These are phyloP conservation scores for Umimayanthus chanpuru DNA, from an alignment of 92 coral and sea anemone species.

Conservation along the genomic window DNA sequence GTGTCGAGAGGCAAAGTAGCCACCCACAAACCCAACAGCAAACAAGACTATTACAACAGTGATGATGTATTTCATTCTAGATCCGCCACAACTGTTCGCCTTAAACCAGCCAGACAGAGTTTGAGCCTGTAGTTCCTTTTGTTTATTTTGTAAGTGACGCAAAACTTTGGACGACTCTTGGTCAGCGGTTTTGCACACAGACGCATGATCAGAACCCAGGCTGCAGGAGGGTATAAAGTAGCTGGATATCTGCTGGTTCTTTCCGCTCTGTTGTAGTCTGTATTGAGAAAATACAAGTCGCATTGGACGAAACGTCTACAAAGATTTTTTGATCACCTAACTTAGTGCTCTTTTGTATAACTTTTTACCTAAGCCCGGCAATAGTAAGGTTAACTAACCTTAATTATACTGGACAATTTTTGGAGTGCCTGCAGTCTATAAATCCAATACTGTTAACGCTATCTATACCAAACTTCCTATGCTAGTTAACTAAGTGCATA, in stretches of 20 bases:
- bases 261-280: neutral
- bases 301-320: no score
- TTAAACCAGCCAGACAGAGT: neutral
- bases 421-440: no score
- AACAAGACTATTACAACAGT: neutral
- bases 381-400: no score
- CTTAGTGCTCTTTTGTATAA: no score
- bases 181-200: slow-evolving; percentile 10
- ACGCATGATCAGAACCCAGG: slow-evolving; percentile 10
- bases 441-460: no score
- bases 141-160: neutral
- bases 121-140: neutral
- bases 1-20: neutral
- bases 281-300: neutral
- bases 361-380: no score
- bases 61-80: neutral
- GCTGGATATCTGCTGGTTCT: neutral
- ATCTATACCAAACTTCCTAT: no score
- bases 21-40: slow-evolving; percentile 11
- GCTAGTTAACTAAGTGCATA: no score
- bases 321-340: no score
- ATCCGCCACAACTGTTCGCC: neutral
- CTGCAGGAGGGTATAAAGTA: neutral
- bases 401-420: no score
- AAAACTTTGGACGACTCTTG: neutral